These are phyloP conservation scores for Brachyptera risi DNA, from an alignment of 2,888 invertebrate genomes.

Conservation along the genomic window DNA sequence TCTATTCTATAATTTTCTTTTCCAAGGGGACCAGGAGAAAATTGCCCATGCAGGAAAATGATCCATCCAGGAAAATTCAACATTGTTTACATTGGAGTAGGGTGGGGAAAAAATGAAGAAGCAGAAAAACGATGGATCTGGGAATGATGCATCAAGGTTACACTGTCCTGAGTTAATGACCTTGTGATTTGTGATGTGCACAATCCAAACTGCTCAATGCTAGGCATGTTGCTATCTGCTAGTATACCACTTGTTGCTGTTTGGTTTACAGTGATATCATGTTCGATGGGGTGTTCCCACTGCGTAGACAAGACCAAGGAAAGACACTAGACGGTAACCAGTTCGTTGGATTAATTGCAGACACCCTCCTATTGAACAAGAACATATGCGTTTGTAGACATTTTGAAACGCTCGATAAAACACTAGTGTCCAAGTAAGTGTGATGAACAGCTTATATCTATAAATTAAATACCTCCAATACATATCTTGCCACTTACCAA, in stretches of 20 bases:
- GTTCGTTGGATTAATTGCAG: slow-evolving; percentile 80
- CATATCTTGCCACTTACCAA: too few relatives aligned
- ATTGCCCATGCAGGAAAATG: too few relatives aligned
- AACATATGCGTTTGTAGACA: slow-evolving; percentile 91
- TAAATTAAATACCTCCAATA: too few relatives aligned
- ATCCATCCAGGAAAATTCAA: too few relatives aligned
- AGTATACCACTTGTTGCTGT: background rate
- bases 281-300: slow-evolving; percentile 50
- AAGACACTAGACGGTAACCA: slow-evolving; percentile 47
- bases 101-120: too few relatives aligned
- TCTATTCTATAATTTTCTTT: background rate
- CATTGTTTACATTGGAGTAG: too few relatives aligned
- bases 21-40: too few relatives aligned
- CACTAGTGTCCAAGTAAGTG: slow-evolving; percentile 63
- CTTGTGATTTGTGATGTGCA: background rate
- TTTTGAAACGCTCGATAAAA: slow-evolving; percentile 81
- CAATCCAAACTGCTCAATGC: too few relatives aligned
- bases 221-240: background rate
- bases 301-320: slow-evolving; percentile 47
- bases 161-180: too few relatives aligned
- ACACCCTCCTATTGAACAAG: slow-evolving; percentile 88
- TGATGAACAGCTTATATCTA: background rate
- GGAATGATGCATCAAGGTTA: too few relatives aligned
- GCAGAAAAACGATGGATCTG: too few relatives aligned
- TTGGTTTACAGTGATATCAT: background rate